phyloP scores from a whole-genome alignment of 2,113 vertebrate genomes.

The Craseonycteris thonglongyai region DNA sequence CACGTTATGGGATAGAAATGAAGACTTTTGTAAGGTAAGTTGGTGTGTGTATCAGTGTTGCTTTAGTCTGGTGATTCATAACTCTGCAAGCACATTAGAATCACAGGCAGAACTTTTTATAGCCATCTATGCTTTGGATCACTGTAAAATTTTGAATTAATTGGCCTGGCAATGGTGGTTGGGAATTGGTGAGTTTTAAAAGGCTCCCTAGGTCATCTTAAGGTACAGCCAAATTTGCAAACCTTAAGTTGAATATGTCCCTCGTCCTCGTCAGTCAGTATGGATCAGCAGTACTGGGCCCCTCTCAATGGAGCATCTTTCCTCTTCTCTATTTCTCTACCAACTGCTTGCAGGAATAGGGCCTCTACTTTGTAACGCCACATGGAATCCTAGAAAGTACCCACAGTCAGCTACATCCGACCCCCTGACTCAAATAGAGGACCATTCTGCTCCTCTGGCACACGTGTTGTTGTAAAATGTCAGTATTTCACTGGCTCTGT shows the following conservation, averaged over 20 bases:
- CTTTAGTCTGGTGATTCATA: not conserved
- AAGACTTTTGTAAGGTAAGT: not conserved
- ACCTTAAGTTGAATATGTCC: not conserved
- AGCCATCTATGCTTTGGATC: not conserved
- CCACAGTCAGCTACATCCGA: not conserved
- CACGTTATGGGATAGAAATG: not conserved
- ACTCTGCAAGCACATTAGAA: not conserved
- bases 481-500: not conserved
- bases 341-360: not conserved
- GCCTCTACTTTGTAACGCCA: not conserved
- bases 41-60: not conserved
- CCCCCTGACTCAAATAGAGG: not conserved
- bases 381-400: not conserved
- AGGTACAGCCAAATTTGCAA: not conserved
- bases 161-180: not conserved
- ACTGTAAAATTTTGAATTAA: not conserved
- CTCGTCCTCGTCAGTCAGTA: fast-evolving
- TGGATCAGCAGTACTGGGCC: fast-evolving
- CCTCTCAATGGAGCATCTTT: not conserved
- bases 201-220: not conserved
- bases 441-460: too few species aligned
- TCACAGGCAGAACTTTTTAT: not conserved
- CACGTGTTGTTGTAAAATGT: not conserved
- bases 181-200: not conserved
- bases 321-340: not conserved